phyloP scores from a whole-genome alignment of 1,140 invertebrate genomes.

The Caenorhabditis latens region DNA sequence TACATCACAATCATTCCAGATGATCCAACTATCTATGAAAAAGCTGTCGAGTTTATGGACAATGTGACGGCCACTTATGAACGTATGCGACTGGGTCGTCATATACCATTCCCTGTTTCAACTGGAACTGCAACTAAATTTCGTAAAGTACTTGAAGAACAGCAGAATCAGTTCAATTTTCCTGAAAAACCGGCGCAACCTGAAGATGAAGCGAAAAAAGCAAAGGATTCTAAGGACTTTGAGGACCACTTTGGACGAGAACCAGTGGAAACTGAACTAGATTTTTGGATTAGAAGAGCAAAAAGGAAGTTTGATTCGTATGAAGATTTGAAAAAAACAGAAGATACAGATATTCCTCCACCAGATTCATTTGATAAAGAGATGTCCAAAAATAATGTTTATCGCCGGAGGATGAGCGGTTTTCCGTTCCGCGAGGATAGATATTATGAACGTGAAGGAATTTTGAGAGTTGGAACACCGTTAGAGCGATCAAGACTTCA shows the following conservation, averaged over 20 bases:
- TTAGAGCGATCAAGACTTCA: not conserved
- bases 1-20: constrained; percentile 94
- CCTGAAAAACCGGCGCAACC: not conserved
- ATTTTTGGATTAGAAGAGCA: not conserved
- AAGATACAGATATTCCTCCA: not conserved
- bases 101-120: constrained; percentile 30
- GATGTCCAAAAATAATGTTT: too few species aligned
- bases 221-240: not conserved
- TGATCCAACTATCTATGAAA: constrained; percentile 81
- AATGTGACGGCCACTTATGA: constrained; percentile 24
- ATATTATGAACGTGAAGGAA: constrained; percentile 29
- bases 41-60: constrained; percentile 46
- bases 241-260: not conserved
- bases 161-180: not conserved
- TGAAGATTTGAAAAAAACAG: not conserved
- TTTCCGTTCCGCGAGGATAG: not conserved
- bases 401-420: too few species aligned
- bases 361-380: not conserved
- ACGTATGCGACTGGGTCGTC: constrained; percentile 6
- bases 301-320: not conserved
- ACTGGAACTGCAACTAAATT: constrained; percentile 8
- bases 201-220: not conserved
- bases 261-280: not conserved
- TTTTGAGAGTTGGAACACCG: not conserved
- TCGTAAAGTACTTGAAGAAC: not conserved